These are phyloP conservation scores for Salminus brasiliensis DNA, from an alignment of 2,113 vertebrate genomes.

Conservation along the genomic window DNA sequence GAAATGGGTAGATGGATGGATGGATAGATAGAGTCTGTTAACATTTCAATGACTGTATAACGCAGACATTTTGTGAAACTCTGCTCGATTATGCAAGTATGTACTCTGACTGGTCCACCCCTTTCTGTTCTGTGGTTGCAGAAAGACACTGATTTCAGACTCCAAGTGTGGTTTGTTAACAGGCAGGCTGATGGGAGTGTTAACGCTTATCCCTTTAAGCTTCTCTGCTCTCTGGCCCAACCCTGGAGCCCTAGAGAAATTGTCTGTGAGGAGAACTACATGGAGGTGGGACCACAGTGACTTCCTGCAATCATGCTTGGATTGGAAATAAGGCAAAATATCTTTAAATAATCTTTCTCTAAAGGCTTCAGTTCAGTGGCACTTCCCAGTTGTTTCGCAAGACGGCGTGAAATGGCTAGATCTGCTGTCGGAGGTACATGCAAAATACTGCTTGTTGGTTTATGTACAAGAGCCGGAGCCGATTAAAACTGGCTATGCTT, in stretches of 20 bases:
- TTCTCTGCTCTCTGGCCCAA: constrained; percentile 43
- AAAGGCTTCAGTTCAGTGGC: constrained; percentile 56
- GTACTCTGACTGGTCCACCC: no score
- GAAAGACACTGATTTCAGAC: constrained; percentile 48
- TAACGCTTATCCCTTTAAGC: constrained; percentile 48
- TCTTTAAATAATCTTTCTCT: neutral
- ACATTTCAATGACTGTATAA: no score
- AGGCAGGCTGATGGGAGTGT: constrained; percentile 18
- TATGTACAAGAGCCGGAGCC: neutral
- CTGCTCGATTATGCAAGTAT: neutral
- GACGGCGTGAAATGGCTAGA: constrained; percentile 7
- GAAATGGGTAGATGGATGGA: no score
- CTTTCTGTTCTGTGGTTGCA: constrained; percentile 31
- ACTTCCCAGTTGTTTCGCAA: neutral
- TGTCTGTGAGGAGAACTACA: constrained; percentile 59
- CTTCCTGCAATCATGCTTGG: neutral
- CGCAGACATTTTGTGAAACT: neutral
- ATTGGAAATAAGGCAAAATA: neutral
- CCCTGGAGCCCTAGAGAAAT: constrained; percentile 56
- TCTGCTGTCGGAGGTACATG: constrained; percentile 21
- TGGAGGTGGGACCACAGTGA: constrained; percentile 45
- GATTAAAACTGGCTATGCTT: neutral
- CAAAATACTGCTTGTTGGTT: neutral
- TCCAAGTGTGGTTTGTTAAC: constrained; percentile 60
- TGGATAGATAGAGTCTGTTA: no score